Percentiles rank a stretch among this genome's conserved stretches.
These are phyloP conservation scores for Nesospiza acunhae DNA, from an alignment of 2,113 vertebrate genomes.

Conservation along the genomic window DNA sequence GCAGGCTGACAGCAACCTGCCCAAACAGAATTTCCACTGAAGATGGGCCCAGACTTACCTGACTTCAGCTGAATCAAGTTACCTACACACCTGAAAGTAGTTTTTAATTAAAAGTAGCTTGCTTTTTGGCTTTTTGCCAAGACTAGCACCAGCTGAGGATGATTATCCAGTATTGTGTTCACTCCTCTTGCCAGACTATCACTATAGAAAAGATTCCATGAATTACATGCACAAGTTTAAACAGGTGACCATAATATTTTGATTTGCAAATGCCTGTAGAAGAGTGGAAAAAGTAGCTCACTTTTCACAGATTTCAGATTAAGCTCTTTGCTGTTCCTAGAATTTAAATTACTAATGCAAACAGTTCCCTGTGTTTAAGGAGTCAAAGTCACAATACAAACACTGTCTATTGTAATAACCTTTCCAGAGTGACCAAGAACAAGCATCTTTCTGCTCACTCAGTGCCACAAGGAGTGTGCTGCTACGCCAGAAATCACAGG, in stretches of 20 bases:
- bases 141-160: neutral
- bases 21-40: neutral
- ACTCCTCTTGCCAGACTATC: neutral
- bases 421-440: neutral
- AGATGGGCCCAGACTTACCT: neutral
- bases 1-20: neutral
- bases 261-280: neutral
- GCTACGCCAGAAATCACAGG: neutral
- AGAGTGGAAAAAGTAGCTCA: neutral
- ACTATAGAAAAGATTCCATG: neutral
- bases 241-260: neutral
- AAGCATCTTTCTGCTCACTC: neutral
- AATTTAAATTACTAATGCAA: neutral
- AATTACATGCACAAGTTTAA: neutral
- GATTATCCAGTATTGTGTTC: neutral
- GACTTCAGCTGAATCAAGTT: neutral
- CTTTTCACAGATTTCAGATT: neutral
- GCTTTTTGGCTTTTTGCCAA: neutral
- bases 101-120: neutral
- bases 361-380: neutral
- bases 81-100: neutral
- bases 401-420: neutral
- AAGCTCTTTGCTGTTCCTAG: neutral
- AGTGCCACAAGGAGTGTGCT: neutral
- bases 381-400: neutral